Base-by-base conservation (phyloP, 2,888 invertebrate species). In the Drosophila conformis region DNA sequence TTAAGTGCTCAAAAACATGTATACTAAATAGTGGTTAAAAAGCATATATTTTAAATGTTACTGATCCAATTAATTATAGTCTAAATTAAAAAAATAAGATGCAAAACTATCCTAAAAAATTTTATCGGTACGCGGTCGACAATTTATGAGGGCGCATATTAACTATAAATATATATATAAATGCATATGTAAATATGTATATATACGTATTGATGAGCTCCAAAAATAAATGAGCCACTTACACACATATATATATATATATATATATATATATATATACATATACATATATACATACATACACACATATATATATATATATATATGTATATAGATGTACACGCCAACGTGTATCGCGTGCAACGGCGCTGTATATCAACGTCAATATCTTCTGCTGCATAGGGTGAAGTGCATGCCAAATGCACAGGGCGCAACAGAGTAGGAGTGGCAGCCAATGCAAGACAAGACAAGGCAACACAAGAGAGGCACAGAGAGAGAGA, bases 281-380 rank as follows among this genome's bases (percentile, higher is more conserved):
- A 80, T 70, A 58, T 46, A 27, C 1, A 53, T 0, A 33, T 15
- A 52, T 1, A 52, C 0, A 27, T 2, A 6, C 1, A 29, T 8
- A 27, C 10, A 18, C 2, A 31, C 10, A 18, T 5, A 31, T 18
- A 38, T 1, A 71, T 71, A 78, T 46, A 59, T 48, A 67, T 58
- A 60, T 27, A 54, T 1, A 60, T 36, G 69, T 2, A 35, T 10
- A 58, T 13, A 40, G 5, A 49, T 15, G n/a, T 18, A 21, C 13
- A 69, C n/a, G 54, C 51, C 40, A 52, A 73, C 57, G 58, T 60
- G 69, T 67, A 85, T 91, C 88, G 90, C 90, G 90, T 90, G 90
- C 89, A 74, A 74, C 78, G 72, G 73, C 71, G 82, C 80, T 78
- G 87, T 89, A 90, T 90, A 85, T 89, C 89, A 88, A 82, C 90